Percentiles rank a stretch among this genome's conserved stretches.
phyloP scores from a whole-genome alignment of 2,888 invertebrate genomes.

The Tipula confusa region DNA sequence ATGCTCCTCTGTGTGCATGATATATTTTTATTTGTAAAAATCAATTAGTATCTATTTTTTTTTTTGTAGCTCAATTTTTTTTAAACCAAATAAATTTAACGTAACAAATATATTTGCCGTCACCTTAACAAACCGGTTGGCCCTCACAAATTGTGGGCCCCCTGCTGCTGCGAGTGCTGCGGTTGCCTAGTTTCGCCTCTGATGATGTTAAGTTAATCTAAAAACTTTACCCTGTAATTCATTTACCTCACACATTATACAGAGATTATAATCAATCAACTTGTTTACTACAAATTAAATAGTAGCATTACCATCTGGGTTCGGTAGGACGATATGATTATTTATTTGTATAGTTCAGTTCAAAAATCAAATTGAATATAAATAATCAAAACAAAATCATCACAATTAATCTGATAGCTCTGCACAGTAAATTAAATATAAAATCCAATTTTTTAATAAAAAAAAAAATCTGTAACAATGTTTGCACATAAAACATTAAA shows the following conservation, averaged over 20 bases:
- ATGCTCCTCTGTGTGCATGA: too few species aligned
- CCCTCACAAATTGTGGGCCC: too few species aligned
- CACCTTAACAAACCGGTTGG: too few species aligned
- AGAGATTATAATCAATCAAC: neutral
- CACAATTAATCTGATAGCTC: neutral
- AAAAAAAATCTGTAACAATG: neutral
- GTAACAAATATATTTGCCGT: too few species aligned
- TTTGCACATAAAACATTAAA: neutral
- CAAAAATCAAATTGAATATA: neutral
- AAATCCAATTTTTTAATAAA: neutral
- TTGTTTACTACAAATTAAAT: neutral
- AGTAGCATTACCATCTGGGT: neutral
- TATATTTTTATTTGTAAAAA: too few species aligned
- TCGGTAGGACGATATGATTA: neutral
- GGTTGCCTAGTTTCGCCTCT: too few species aligned
- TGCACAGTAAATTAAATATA: conserved; percentile 8
- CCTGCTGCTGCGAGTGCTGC: too few species aligned
- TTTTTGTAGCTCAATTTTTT: too few species aligned
- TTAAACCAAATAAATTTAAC: too few species aligned
- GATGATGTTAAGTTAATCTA: too few species aligned
- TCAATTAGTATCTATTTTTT: too few species aligned
- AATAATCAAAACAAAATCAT: neutral
- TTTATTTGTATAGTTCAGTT: neutral
- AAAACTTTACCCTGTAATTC: neutral
- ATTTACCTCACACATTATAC: neutral